These are phyloP conservation scores for Samia ricini DNA, from an alignment of 1,140 invertebrate species.

Conservation along the genomic window DNA sequence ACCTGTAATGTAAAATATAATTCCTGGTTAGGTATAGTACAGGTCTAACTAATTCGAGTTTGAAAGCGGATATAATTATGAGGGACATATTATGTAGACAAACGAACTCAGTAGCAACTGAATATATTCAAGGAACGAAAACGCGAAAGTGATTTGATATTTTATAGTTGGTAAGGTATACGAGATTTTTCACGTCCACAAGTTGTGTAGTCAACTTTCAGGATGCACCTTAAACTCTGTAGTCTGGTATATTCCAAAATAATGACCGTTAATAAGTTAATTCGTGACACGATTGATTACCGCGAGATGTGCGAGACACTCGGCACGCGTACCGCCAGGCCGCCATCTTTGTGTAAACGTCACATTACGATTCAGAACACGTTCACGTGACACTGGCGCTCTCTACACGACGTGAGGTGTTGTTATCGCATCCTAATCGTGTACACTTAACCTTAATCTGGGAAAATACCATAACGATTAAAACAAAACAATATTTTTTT, in stretches of 20 bases:
- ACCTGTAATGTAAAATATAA: too few species aligned
- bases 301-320: slow-evolving; percentile 9
- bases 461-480: too few species aligned
- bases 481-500: too few species aligned
- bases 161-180: too few species aligned
- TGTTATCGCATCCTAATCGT: slow-evolving; percentile 18
- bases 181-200: too few species aligned
- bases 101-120: too few species aligned
- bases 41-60: too few species aligned
- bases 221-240: neutral
- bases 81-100: too few species aligned
- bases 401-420: neutral
- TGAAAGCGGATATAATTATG: too few species aligned
- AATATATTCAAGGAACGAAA: too few species aligned
- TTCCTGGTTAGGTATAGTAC: too few species aligned
- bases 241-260: neutral
- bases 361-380: slow-evolving; percentile 46
- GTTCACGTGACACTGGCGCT: slow-evolving; percentile 26
- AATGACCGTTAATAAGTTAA: slow-evolving; percentile 20
- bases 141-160: too few species aligned
- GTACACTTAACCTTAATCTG: neutral
- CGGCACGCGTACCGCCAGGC: slow-evolving; percentile 14
- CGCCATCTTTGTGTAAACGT: slow-evolving; percentile 37
- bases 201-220: neutral
- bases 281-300: slow-evolving; percentile 29